Percentiles rank a stretch among this genome's conserved stretches.
phyloP scores from a whole-genome alignment of 2,888 invertebrate species.

The Azorinus chamasolen region DNA sequence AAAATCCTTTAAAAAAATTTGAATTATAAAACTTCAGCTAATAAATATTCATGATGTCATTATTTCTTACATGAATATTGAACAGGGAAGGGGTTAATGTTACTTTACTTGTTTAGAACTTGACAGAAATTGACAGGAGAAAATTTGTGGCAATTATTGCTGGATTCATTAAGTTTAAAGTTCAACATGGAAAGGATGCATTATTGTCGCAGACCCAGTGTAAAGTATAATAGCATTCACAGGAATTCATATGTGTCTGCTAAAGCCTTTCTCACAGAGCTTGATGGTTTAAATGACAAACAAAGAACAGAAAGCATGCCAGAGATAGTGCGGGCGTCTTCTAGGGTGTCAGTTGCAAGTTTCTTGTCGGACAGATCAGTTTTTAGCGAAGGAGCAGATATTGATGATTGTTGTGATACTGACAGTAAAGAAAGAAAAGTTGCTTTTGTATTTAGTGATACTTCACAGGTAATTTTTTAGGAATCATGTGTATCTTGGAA shows the following conservation, averaged over 20 bases:
- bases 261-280: conserved; percentile 31
- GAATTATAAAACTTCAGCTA: too few relatives aligned
- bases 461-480: conserved; percentile 26
- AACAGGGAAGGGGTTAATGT: too few relatives aligned
- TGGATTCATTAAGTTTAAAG: too few relatives aligned
- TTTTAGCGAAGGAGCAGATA: conserved; percentile 8
- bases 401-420: neutral
- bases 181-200: too few relatives aligned
- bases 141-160: too few relatives aligned
- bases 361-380: conserved; percentile 14
- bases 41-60: too few relatives aligned
- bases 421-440: conserved; percentile 6
- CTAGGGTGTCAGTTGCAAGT: neutral
- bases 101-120: too few relatives aligned
- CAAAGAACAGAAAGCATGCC: conserved; percentile 20
- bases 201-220: too few relatives aligned
- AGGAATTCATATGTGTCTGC: conserved; percentile 12
- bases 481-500: too few relatives aligned
- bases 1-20: too few relatives aligned
- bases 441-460: conserved; percentile 20
- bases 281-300: conserved; percentile 2
- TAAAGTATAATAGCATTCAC: neutral
- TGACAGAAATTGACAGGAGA: too few relatives aligned
- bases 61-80: too few relatives aligned
- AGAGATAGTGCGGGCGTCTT: conserved; percentile 14